These are phyloP conservation scores for Nomada goodeniana DNA, from an alignment of 2,888 invertebrate genomes.

Conservation along the genomic window DNA sequence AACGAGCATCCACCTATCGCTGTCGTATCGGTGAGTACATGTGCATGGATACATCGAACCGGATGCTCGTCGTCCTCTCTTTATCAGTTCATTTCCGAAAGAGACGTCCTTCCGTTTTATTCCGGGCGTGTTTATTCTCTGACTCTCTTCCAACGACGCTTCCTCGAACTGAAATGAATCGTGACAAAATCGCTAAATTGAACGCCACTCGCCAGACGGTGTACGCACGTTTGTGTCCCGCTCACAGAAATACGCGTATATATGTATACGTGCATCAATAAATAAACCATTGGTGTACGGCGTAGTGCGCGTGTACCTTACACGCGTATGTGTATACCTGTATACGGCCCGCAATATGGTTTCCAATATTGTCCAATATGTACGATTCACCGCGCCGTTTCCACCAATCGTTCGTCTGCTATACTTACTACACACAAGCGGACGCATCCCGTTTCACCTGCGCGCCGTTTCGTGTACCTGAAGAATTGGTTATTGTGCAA, in stretches of 20 bases:
- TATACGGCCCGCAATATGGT: conserved; percentile 41
- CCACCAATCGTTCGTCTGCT: conserved; percentile 44
- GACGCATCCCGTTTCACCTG: conserved; percentile 35
- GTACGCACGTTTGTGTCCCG: background rate
- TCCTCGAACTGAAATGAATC: conserved; percentile 53
- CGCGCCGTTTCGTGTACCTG: background rate
- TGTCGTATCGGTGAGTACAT: background rate
- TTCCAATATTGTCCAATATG: conserved; percentile 67
- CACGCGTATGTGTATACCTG: conserved; percentile 18
- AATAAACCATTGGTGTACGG: conserved; percentile 45
- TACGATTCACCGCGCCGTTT: conserved; percentile 55
- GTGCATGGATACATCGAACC: background rate
- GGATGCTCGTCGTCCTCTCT: background rate
- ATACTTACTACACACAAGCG: conserved; percentile 30
- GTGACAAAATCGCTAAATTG: conserved; percentile 56
- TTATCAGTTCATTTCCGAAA: conserved; percentile 44
- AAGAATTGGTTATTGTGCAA: conserved; percentile 35
- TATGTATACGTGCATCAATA: conserved; percentile 33
- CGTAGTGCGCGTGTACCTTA: conserved; percentile 1
- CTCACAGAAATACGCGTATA: conserved; percentile 8
- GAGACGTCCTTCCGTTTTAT: conserved; percentile 22
- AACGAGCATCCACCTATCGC: background rate
- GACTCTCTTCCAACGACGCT: conserved; percentile 3
- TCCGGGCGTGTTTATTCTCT: conserved; percentile 25
- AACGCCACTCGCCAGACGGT: conserved; percentile 25